Percentiles rank a stretch among this genome's conserved stretches.
These are phyloP conservation scores for Garrulus glandarius DNA, from an alignment of 2,797 vertebrate genomes.

Conservation along the genomic window DNA sequence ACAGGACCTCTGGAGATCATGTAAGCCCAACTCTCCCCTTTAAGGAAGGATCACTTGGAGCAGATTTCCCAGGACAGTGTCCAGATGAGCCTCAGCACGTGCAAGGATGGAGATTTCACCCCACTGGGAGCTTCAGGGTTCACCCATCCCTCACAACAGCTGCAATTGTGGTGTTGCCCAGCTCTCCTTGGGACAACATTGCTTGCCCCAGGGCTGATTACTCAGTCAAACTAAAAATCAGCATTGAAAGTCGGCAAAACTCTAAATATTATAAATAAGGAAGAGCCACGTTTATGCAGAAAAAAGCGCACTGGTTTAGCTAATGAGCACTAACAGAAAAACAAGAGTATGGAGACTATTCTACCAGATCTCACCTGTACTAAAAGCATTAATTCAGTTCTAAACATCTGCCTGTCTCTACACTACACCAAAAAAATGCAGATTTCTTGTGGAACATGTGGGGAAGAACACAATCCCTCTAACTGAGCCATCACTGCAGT, in stretches of 20 bases:
- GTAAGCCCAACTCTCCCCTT: accelerated
- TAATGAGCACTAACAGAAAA: neutral
- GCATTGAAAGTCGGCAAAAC: neutral
- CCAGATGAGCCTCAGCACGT: accelerated
- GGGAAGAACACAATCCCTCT: neutral
- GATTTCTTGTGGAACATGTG: neutral
- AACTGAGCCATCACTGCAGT: neutral
- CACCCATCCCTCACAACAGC: neutral
- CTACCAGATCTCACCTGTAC: neutral
- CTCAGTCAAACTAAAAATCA: neutral
- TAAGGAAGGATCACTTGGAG: neutral
- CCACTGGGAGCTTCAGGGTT: neutral
- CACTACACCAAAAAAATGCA: neutral
- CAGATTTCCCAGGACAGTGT: neutral
- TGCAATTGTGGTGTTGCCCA: accelerated
- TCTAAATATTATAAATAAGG: neutral
- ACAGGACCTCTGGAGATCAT: neutral
- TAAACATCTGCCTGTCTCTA: neutral
- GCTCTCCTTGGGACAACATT: neutral
- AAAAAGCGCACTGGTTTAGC: accelerated
- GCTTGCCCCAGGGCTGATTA: neutral
- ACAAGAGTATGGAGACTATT: neutral
- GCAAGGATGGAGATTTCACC: neutral
- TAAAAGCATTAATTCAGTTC: neutral
- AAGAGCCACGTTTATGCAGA: neutral